phyloP scores from a whole-genome alignment of 2,113 vertebrate species.

The Anhinga anhinga region DNA sequence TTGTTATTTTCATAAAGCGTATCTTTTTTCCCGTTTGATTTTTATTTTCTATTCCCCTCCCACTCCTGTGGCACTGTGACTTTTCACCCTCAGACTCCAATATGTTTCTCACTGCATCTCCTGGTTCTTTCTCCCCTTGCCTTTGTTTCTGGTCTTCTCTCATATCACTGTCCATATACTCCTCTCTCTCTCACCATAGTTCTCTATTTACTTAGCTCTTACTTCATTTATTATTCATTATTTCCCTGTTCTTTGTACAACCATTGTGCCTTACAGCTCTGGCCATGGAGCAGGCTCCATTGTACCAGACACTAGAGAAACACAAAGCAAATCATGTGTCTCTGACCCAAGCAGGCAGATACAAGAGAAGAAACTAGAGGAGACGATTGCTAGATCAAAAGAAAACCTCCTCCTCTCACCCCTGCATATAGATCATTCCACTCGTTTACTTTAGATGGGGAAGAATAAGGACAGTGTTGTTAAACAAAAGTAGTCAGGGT shows the following conservation, averaged over 20 bases:
- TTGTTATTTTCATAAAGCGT: not conserved
- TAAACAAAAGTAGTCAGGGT: not conserved
- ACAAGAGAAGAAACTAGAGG: slow-evolving; percentile 10
- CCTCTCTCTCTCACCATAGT: not conserved
- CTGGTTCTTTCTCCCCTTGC: not conserved
- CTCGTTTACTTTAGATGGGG: not conserved
- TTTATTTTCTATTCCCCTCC: not conserved
- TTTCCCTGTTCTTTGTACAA: not conserved
- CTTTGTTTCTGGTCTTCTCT: not conserved
- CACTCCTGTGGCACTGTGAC: not conserved
- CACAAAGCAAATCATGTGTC: slow-evolving; percentile 2
- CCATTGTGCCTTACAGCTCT: not conserved
- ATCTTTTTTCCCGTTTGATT: not conserved
- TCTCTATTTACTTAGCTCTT: slow-evolving; percentile 23
- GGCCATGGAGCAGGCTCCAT: not conserved
- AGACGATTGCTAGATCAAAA: not conserved
- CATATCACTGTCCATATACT: not conserved
- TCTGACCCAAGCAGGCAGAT: slow-evolving; percentile 30
- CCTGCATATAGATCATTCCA: not conserved
- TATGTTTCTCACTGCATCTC: not conserved
- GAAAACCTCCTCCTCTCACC: slow-evolving; percentile 20
- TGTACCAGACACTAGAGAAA: not conserved
- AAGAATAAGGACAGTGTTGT: not conserved
- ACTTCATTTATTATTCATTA: slow-evolving; percentile 28
- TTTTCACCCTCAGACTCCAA: not conserved